Evolutionary conservation across 2,888 invertebrate genomes (phyloP).

Genomic region (Megamerina dolium): DNA sequence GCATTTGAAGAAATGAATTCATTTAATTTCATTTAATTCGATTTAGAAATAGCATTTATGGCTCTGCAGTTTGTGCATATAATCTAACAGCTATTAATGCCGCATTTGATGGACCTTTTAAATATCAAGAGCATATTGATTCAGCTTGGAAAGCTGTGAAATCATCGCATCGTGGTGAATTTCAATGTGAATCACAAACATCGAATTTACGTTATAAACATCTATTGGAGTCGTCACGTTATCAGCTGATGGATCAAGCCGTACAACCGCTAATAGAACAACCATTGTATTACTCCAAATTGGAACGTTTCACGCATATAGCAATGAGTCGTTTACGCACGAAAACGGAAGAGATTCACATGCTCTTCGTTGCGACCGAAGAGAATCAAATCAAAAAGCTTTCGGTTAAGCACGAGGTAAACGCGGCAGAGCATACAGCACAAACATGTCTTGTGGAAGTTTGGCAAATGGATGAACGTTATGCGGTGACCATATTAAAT

Average conservation of each 20-base stretch:
- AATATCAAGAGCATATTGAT: constrained; percentile 69
- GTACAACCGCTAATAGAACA: constrained; percentile 65
- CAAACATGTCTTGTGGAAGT: constrained; percentile 80
- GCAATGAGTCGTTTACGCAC: constrained; percentile 72
- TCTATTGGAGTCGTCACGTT: constrained; percentile 63
- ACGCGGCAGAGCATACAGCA: constrained; percentile 38
- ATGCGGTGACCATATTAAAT: constrained; percentile 51
- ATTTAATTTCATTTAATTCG: too few species aligned
- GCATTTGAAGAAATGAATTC: background rate
- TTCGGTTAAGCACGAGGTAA: constrained; percentile 56
- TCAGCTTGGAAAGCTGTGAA: constrained; percentile 71
- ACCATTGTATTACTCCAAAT: constrained; percentile 65
- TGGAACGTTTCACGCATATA: constrained; percentile 70
- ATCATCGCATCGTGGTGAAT: constrained; percentile 56
- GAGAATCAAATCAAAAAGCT: constrained; percentile 74
- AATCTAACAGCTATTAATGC: constrained; percentile 73
- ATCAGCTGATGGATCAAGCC: constrained; percentile 83
- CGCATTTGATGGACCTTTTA: constrained; percentile 81
- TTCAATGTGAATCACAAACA: constrained; percentile 54
- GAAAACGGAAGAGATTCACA: constrained; percentile 64
- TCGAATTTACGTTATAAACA: constrained; percentile 43
- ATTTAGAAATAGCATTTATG: constrained; percentile 71
- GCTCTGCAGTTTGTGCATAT: constrained; percentile 88
- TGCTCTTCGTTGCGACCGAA: constrained; percentile 75
- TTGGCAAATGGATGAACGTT: constrained; percentile 57